A percentile compares a stretch with the other conserved stretches of the same genome.
phyloP scores from a whole-genome alignment of 2,797 vertebrate genomes.

The Oreonectes daqikongensis region DNA sequence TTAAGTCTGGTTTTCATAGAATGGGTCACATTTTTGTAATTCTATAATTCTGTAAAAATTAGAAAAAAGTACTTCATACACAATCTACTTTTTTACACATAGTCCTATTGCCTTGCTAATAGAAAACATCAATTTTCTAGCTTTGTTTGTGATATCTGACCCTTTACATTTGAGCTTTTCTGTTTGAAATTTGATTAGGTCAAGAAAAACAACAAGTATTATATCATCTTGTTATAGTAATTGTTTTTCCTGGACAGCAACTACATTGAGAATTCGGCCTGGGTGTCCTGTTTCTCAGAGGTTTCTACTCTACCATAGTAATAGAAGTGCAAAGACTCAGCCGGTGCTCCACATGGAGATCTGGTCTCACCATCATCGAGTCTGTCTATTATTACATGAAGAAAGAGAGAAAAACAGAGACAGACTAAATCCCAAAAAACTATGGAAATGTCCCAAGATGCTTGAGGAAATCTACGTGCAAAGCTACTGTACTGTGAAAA shows the following conservation, averaged over 20 bases:
- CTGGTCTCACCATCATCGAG: not conserved
- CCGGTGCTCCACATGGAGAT: not conserved
- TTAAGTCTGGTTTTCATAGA: too few species aligned
- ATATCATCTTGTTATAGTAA: not conserved
- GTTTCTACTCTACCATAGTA: not conserved
- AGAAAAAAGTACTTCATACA: not conserved
- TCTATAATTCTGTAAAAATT: too few species aligned
- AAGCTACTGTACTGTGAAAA: too few species aligned
- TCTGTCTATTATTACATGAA: not conserved
- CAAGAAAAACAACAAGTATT: not conserved
- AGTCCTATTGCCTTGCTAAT: not conserved
- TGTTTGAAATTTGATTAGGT: constrained; percentile 1
- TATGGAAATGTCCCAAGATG: not conserved
- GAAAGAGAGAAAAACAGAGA: not conserved
- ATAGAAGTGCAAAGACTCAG: not conserved
- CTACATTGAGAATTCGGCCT: not conserved
- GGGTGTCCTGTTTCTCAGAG: not conserved
- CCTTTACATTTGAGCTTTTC: not conserved
- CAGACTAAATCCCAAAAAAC: not conserved
- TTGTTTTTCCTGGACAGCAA: not conserved
- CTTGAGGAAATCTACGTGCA: not conserved
- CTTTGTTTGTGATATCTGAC: not conserved
- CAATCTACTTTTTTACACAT: not conserved
- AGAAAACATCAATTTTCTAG: not conserved
- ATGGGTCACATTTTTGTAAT: too few species aligned